Evolutionary conservation across 35 echinoderm and acorn worm genomes (phyloP).

Genomic region (Anneissia japonica): DNA sequence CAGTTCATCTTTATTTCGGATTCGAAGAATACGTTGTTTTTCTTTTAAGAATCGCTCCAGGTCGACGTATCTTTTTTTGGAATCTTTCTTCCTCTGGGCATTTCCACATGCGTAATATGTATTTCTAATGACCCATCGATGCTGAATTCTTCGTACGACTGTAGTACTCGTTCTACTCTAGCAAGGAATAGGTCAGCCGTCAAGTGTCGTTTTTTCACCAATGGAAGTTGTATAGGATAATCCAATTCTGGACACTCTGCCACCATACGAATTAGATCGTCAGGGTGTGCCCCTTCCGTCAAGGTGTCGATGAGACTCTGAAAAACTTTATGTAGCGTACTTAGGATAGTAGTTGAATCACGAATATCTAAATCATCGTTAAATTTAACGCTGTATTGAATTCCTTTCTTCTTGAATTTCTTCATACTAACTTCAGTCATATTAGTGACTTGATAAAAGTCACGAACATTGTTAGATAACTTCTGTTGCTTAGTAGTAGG

Average conservation of each 20-base stretch:
- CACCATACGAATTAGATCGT: not conserved
- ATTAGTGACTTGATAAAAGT: too few relatives aligned
- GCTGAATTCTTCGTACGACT: constrained; percentile 15
- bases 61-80: not conserved
- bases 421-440: too few relatives aligned
- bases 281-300: not conserved
- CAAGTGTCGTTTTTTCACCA: not conserved
- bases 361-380: too few relatives aligned
- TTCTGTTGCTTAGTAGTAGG: too few relatives aligned
- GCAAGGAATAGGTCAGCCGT: not conserved
- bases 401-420: too few relatives aligned
- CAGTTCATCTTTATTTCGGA: constrained; percentile 6
- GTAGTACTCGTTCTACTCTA: constrained; percentile 10
- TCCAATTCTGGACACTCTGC: not conserved
- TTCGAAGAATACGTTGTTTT: constrained; percentile 12
- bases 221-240: not conserved
- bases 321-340: too few relatives aligned
- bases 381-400: too few relatives aligned
- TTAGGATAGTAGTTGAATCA: too few relatives aligned
- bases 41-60: not conserved
- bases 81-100: not conserved
- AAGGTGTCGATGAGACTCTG: too few relatives aligned
- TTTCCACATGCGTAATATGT: not conserved
- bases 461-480: too few relatives aligned
- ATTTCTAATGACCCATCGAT: constrained; percentile 3